phyloP scores from a whole-genome alignment of 2,113 vertebrate genomes.

The Cavia porcellus region DNA sequence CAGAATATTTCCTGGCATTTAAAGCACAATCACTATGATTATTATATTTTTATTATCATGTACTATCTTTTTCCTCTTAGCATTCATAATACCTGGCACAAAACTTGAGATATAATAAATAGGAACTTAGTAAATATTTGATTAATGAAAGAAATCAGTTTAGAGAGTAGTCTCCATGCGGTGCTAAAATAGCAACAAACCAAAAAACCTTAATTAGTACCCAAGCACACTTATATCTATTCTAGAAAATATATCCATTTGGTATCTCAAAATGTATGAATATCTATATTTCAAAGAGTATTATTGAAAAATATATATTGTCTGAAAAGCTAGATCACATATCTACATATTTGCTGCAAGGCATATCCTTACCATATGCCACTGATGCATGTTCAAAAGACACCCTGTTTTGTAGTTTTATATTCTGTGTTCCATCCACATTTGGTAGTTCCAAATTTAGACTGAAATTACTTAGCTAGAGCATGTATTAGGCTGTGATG shows the following conservation, averaged over 20 bases:
- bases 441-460: slow-evolving; percentile 60
- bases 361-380: background rate
- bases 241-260: background rate
- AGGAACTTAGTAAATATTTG: slow-evolving; percentile 34
- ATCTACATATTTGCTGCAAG: slow-evolving; percentile 39
- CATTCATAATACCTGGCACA: background rate
- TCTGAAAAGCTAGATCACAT: background rate
- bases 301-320: background rate
- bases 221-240: background rate
- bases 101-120: background rate
- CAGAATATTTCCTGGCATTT: background rate
- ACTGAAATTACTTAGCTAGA: slow-evolving; percentile 53
- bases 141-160: slow-evolving; percentile 30
- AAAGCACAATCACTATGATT: background rate
- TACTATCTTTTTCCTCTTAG: background rate
- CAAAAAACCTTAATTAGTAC: background rate
- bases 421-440: background rate
- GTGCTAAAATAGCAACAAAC: slow-evolving; percentile 23
- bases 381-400: slow-evolving; percentile 31
- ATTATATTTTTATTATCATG: background rate
- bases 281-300: background rate
- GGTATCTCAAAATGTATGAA: background rate
- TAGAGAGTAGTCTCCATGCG: background rate
- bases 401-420: slow-evolving; percentile 45
- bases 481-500: slow-evolving; percentile 30